A percentile compares a stretch with the other conserved stretches of the same genome.
These are phyloP conservation scores for Peromyscus leucopus DNA, from an alignment of 2,113 vertebrate genomes.

Conservation along the genomic window DNA sequence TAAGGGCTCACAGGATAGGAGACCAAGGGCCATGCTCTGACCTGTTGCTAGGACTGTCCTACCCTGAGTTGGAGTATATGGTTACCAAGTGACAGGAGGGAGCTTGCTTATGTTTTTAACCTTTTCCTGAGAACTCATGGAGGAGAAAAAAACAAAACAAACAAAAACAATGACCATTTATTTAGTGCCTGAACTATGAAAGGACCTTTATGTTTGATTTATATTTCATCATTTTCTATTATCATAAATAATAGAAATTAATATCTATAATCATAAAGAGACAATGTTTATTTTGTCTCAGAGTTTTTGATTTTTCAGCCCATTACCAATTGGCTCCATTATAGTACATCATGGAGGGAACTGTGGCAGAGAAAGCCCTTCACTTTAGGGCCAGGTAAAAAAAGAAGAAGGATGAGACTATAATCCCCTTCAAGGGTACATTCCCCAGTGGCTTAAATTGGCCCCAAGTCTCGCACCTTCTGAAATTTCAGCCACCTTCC, in stretches of 20 bases:
- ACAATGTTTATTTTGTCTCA: background rate
- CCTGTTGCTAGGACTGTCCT: background rate
- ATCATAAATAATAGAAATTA: too few species aligned
- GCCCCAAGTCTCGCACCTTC: background rate
- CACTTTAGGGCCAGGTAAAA: background rate
- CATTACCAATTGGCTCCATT: background rate
- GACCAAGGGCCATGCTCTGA: background rate
- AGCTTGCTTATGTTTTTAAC: background rate
- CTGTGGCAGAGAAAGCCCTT: background rate
- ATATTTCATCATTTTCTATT: background rate
- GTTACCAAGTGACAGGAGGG: background rate
- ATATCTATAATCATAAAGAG: background rate
- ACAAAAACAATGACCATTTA: background rate
- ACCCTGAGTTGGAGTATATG: background rate
- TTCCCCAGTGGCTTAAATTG: background rate
- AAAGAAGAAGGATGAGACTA: background rate
- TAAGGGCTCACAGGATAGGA: background rate
- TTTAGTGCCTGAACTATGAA: background rate
- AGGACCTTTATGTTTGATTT: background rate
- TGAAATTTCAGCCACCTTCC: background rate
- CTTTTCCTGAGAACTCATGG: background rate
- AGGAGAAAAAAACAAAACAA: background rate
- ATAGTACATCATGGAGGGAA: background rate
- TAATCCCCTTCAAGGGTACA: background rate
- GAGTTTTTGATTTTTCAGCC: background rate